Evolutionary conservation across 2,888 invertebrate genomes (phyloP), one percentile per base, ranked within the genome.

Genomic region (Drosophila vallismaia): DNA sequence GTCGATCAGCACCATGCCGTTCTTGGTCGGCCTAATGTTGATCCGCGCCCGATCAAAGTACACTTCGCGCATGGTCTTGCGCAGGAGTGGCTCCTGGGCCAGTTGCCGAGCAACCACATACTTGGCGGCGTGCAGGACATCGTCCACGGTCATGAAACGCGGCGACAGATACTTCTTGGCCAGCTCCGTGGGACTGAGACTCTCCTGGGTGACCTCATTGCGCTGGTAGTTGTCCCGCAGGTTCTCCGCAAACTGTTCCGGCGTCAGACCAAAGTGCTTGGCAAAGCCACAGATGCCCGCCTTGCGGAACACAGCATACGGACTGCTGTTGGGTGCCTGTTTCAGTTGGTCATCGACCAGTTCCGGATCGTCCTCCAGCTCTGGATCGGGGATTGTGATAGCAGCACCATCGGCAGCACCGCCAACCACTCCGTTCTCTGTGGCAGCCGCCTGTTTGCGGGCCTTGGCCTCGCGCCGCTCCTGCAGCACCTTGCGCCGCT

Each of bases 201-300:
- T 94, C 80, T 96, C 97, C 90, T 99, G 98, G 52, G 98, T 98
- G 1, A 99, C 97, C 89, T 99, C 99, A 90, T 98, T 97, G 10
- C 97, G 93, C 90, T 97, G 97, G 91, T 99, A 99, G 91, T 98
- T 97, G 89, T 99, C 98, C 1, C 98, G 94, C 6, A 99, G 93
- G 92, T 99, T 99, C 92, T 99, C 98, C 0, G 98, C 98, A 91
- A 98, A 98, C 91, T 99, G 96, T 89, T 98, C 97, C 0, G 99
- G 97, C 0, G 95, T 94, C 54, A 99, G 92, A 70, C 99, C 99
- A 91, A 99, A 99, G 89, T 95, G 95, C 90, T 96, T 96, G 2
- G 97, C 97, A 46, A 99, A 93, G 0, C 95, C 95, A 93, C 95
- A 95, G 9, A 98, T 93, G 26, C 97, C 97, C 2, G 97, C 96